These are phyloP conservation scores for Python bivittatus DNA, from an alignment of 2,113 vertebrate genomes.

Conservation along the genomic window DNA sequence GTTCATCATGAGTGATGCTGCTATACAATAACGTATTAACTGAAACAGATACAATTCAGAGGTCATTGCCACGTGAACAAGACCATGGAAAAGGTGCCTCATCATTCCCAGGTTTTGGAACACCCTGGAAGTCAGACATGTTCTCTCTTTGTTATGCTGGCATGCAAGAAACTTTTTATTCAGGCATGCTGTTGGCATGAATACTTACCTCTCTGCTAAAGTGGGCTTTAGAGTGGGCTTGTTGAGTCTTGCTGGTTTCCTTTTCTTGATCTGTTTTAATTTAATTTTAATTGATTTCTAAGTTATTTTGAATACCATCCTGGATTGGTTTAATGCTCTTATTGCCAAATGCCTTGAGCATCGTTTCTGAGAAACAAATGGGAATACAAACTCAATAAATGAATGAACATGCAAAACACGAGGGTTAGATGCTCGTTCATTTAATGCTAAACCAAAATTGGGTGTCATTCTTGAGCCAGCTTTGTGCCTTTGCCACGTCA, in stretches of 20 bases:
- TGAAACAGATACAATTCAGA: not conserved
- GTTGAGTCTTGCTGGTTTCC: not conserved
- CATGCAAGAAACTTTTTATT: not conserved
- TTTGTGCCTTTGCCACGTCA: not conserved
- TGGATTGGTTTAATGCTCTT: not conserved
- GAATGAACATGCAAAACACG: not conserved
- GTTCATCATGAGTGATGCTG: not conserved
- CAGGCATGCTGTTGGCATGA: not conserved
- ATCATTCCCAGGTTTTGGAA: not conserved
- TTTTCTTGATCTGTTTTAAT: not conserved
- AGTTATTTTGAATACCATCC: not conserved
- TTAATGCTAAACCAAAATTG: not conserved
- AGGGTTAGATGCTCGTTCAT: not conserved
- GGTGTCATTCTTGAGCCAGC: not conserved
- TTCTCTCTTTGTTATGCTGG: not conserved
- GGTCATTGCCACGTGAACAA: not conserved
- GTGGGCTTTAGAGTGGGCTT: not conserved
- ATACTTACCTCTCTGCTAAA: not conserved
- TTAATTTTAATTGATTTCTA: not conserved
- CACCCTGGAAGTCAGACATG: not conserved
- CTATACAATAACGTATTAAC: too few relatives aligned
- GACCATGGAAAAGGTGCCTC: not conserved
- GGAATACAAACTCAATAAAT: not conserved
- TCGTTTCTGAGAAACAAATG: not conserved
- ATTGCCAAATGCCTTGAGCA: not conserved